Percentiles rank a stretch among this genome's conserved stretches.
phyloP scores from a whole-genome alignment of 2,888 invertebrate species.

The Drosophila phalerata region DNA sequence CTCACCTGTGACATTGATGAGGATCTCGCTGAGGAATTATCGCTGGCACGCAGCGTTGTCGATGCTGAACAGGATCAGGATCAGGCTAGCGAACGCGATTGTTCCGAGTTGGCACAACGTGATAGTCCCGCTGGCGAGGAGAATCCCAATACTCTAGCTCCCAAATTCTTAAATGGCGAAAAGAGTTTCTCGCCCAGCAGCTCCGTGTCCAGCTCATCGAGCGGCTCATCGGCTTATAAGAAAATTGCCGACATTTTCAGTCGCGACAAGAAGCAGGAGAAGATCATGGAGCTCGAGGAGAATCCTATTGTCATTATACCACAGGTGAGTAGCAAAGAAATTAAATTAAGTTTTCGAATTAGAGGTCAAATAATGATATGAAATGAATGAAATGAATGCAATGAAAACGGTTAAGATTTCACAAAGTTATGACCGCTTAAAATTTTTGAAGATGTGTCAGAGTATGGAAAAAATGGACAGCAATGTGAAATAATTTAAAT shows the following conservation, averaged over 20 bases:
- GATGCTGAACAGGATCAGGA: slow-evolving; percentile 62
- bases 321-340: slow-evolving; percentile 72
- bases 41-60: slow-evolving; percentile 52
- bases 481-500: too few relatives aligned
- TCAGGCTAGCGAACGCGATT: slow-evolving; percentile 57
- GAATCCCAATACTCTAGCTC: slow-evolving; percentile 72
- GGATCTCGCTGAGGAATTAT: slow-evolving; percentile 82
- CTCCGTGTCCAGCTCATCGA: slow-evolving; percentile 87
- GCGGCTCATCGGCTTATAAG: slow-evolving; percentile 88
- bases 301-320: slow-evolving; percentile 86
- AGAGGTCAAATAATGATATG: too few relatives aligned
- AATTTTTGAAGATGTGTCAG: too few relatives aligned
- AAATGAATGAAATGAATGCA: too few relatives aligned
- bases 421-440: too few relatives aligned
- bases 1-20: slow-evolving; percentile 95
- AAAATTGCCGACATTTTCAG: slow-evolving; percentile 86
- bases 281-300: slow-evolving; percentile 85
- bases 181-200: slow-evolving; percentile 88
- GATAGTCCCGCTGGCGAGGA: slow-evolving; percentile 90
- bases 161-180: slow-evolving; percentile 85
- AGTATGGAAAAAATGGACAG: too few relatives aligned
- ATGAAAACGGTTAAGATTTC: too few relatives aligned
- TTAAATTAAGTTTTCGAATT: too few relatives aligned
- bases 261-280: slow-evolving; percentile 85
- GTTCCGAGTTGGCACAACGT: slow-evolving; percentile 86